A percentile compares a stretch with the other conserved stretches of the same genome.
Conservation (phyloP, 1,140 invertebrate species). For the Zaprionus vittiger region DNA sequence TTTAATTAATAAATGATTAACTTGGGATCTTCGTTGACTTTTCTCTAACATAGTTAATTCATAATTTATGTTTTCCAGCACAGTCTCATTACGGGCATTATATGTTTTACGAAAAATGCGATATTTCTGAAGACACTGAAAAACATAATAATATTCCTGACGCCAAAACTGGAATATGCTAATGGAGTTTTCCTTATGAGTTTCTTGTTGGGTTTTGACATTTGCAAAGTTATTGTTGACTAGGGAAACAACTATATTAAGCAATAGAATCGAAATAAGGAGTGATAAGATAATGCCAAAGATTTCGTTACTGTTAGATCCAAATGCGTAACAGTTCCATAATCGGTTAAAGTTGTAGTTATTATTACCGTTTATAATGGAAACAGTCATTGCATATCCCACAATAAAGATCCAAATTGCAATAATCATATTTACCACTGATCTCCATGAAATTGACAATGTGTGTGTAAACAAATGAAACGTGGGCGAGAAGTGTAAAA, state of each 20-base stretch:
- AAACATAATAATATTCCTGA: conserved; percentile 34
- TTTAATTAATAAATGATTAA: neutral
- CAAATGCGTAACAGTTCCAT: conserved; percentile 61
- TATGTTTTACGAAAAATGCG: conserved; percentile 45
- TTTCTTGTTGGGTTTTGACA: conserved; percentile 44
- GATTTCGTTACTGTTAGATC: conserved; percentile 43
- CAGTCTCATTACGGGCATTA: conserved; percentile 28
- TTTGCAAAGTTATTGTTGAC: conserved; percentile 59
- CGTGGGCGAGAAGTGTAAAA: conserved; percentile 59
- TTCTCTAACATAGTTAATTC: neutral
- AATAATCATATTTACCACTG: conserved; percentile 46
- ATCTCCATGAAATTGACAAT: conserved; percentile 41
- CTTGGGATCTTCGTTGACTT: neutral
- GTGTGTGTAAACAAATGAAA: conserved; percentile 62
- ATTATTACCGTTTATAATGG: conserved; percentile 66
- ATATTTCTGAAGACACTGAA: conserved; percentile 13
- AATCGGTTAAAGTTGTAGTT: conserved; percentile 44
- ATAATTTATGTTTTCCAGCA: conserved; percentile 32
- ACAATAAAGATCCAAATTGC: conserved; percentile 57
- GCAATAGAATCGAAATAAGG: conserved; percentile 53
- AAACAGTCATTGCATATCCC: conserved; percentile 48
- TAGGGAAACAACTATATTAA: conserved; percentile 61
- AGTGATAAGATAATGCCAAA: conserved; percentile 62
- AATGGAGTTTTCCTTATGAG: conserved; percentile 8
- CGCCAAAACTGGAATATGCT: conserved; percentile 60